Conservation (phyloP, 92 coral and sea anemone species). For the Ricordea florida region DNA sequence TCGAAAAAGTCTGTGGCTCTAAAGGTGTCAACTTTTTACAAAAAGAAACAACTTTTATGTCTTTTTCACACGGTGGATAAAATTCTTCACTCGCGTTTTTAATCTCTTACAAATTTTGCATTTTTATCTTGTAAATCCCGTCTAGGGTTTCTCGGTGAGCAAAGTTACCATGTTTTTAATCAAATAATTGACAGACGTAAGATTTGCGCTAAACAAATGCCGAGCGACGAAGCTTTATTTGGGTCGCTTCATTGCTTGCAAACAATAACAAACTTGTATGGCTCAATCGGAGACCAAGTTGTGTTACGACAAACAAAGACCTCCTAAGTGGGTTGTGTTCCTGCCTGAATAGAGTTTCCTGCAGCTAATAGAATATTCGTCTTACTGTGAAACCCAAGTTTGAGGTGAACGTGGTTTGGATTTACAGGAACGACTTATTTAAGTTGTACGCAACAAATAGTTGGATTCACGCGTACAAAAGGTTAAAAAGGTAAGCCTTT, state of each 20-base stretch:
- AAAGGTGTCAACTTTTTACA: neutral
- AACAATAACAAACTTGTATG: constrained; percentile 14
- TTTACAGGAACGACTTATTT: no score
- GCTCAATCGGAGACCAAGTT: constrained; percentile 6
- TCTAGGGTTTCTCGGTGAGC: constrained; percentile 10
- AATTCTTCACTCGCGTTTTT: no score
- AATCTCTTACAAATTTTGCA: constrained; percentile 18
- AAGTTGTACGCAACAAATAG: no score
- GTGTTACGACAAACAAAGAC: constrained; percentile 16
- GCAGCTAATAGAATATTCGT: constrained; percentile 20
- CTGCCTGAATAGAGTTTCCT: constrained; percentile 21
- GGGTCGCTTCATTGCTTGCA: constrained; percentile 10
- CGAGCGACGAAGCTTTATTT: constrained; percentile 1
- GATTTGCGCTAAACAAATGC: constrained; percentile 10
- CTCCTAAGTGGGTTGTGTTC: constrained; percentile 19
- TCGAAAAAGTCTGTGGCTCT: neutral
- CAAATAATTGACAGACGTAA: constrained; percentile 30
- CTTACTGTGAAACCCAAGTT: constrained; percentile 7
- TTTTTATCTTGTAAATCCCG: constrained; percentile 22
- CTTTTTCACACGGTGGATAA: no score
- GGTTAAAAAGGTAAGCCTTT: constrained; percentile 2
- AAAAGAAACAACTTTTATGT: neutral
- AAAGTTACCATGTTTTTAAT: constrained; percentile 3
- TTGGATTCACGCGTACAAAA: neutral
- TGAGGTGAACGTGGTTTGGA: neutral